Base-by-base conservation (phyloP, 2,888 invertebrate genomes). In the Pasiphila rectangulata region DNA sequence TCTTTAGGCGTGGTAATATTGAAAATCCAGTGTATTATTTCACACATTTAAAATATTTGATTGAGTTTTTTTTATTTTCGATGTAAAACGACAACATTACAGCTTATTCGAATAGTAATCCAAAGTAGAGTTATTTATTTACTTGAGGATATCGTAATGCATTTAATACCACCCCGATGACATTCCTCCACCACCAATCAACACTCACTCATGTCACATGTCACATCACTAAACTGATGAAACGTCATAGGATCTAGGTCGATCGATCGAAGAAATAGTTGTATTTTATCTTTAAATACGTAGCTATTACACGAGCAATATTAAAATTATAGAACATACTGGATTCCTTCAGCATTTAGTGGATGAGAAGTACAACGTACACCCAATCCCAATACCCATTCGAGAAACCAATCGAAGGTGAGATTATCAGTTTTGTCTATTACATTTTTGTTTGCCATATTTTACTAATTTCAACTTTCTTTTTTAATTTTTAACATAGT, bases 371-470 rank as follows among this genome's bases (percentile, higher is more conserved):
- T 12, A 12, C 17, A 9, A 17, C 17, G 17, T 12, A 12, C 29
- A 35, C 19, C 36, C 7, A 34, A 12, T 21, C 19, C 29, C 59
- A 53, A 64, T 61, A 74, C 72, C 68, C 75, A 76, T 67, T 61
- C 70, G 57, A 63, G 55, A 66, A 69, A 67, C 58, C 60, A 69
- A 69, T 73, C 71, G 63, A 75, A 79, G 78, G 83, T 83, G 81
- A 71, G 76, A 49, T 67, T 68, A 65, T 64, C 65, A 30, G 17
- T 7, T 70, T 65, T 57, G 65, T 70, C 72, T 75, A 65, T 67
- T 38, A n/a, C 55, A 72, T 71, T n/a, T n/a, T 74, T 68, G 71
- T 79, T 84, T 85, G 84, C 86, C 86, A 86, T 87, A 87, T 86
- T 87, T 86, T 80, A 68, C 69, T 69, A 62, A 75, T 75, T 85